Base-by-base conservation (phyloP, 2,888 invertebrate species). In the Cactoblastis cactorum region DNA sequence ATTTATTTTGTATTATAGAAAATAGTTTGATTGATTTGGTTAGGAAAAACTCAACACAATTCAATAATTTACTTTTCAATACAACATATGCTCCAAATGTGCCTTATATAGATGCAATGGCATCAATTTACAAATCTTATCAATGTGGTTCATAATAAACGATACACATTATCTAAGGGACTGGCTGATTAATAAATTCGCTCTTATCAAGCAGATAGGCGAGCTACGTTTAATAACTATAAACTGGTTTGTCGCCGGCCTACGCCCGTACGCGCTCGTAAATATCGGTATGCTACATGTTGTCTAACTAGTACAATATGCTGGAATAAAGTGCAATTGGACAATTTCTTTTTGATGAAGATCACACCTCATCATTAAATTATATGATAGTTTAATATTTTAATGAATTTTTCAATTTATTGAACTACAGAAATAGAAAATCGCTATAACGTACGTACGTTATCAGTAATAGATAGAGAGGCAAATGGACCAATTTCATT, bases 171-270 rank as follows among this genome's bases (percentile, higher is more conserved):
- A 43, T 43, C 43, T 43, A n/a, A 34, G n/a, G 22, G 4, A 4
- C 15, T 24, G 15, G 28, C 15, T 43, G 43, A 43, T 43, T 43
- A 28, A 43, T 43, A 17, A 43, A 43, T 43, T 28, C 17, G 28
- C 12, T 17, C 15, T 18, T 38, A 38, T 35, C 35, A 11, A 18
- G 28, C 15, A 12, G 43, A 43, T 43, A 43, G 22, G 18, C 38
- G 38, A n/a, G 41, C 11, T 43, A 15, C 37, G 17, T 28, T 28
- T 28, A 43, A 43, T 32, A 43, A 24, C 43, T 17, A 9, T 24
- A 3, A 15, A 22, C 22, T 39, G 22, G 39, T 39, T 19, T 19
- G 39, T 22, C 15, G n/a, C 5, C 9, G n/a, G 37, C 14, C 3
- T 32, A 2, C 11, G 6, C 15, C 1, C 6, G 6, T n/a, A n/a